Evolutionary conservation across 2,113 vertebrate species (phyloP).

Genomic region (Tonatia bakeri): DNA sequence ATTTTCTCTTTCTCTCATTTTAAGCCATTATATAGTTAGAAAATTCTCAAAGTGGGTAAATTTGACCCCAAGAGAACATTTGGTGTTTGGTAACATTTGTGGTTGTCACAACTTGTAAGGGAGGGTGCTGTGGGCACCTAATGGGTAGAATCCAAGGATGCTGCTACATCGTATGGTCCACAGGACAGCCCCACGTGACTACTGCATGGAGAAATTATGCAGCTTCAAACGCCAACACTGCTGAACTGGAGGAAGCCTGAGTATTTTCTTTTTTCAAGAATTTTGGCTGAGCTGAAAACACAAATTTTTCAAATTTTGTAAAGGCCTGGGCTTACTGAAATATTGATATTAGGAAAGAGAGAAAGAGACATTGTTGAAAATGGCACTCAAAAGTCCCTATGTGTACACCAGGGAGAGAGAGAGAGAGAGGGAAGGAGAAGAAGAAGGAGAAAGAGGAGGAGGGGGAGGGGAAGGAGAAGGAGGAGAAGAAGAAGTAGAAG

Average conservation of each 20-base stretch:
- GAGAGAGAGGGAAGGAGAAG: too few species aligned
- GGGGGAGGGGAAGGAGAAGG: too few species aligned
- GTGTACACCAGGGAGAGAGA: not conserved
- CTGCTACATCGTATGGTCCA: not conserved
- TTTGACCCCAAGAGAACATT: not conserved
- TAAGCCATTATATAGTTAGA: not conserved
- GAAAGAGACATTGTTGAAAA: not conserved
- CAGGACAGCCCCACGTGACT: fast-evolving
- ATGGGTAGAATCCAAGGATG: not conserved
- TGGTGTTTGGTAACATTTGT: not conserved
- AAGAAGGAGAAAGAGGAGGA: not conserved
- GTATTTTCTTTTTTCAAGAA: not conserved
- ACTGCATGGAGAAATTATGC: not conserved
- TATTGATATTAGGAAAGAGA: not conserved
- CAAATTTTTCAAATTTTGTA: not conserved
- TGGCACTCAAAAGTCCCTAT: not conserved
- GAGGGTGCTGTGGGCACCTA: not conserved
- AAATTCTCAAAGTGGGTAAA: not conserved
- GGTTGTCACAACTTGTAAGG: not conserved
- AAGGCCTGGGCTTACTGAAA: not conserved
- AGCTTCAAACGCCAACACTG: not conserved
- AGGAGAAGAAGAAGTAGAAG: fast-evolving
- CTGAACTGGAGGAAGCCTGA: not conserved
- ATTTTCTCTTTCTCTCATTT: not conserved
- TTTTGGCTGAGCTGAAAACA: not conserved